These are phyloP conservation scores for Dendrolimus houi DNA, from an alignment of 2,888 invertebrate genomes.

Conservation along the genomic window DNA sequence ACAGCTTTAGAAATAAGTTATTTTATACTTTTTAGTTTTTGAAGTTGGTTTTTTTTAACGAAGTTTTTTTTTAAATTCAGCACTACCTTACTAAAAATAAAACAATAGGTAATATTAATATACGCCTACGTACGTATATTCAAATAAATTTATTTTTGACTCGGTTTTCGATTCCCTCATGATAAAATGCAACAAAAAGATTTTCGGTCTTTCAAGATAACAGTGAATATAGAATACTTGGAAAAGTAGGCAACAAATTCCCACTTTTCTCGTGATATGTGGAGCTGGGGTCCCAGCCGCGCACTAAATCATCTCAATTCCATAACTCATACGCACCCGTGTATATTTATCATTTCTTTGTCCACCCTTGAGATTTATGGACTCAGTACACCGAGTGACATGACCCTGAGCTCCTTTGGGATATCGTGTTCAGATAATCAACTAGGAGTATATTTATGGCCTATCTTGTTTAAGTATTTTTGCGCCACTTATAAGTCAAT, in stretches of 20 bases:
- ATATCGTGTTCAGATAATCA: constrained; percentile 28
- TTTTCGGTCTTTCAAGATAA: no score
- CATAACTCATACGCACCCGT: constrained; percentile 46
- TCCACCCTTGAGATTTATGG: constrained; percentile 54
- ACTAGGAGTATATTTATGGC: constrained; percentile 32
- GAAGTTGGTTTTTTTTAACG: no score
- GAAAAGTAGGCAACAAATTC: neutral
- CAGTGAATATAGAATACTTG: neutral
- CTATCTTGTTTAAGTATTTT: constrained; percentile 7
- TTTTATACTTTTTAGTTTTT: no score
- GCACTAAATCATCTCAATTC: constrained; percentile 41
- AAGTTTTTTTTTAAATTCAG: no score
- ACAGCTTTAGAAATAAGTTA: no score
- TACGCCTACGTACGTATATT: no score
- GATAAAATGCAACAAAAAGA: no score
- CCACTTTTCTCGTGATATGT: neutral
- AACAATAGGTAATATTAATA: no score
- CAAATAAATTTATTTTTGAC: no score
- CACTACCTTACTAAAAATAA: no score
- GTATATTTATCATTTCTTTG: constrained; percentile 64
- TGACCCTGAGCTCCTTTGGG: constrained; percentile 21
- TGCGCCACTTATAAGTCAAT: no score
- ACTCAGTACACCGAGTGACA: constrained; percentile 17
- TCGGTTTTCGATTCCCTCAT: no score
- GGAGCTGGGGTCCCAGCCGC: constrained; percentile 20